Evolutionary conservation across 2,797 vertebrate genomes (phyloP).

Genomic region (Cuculus canorus): DNA sequence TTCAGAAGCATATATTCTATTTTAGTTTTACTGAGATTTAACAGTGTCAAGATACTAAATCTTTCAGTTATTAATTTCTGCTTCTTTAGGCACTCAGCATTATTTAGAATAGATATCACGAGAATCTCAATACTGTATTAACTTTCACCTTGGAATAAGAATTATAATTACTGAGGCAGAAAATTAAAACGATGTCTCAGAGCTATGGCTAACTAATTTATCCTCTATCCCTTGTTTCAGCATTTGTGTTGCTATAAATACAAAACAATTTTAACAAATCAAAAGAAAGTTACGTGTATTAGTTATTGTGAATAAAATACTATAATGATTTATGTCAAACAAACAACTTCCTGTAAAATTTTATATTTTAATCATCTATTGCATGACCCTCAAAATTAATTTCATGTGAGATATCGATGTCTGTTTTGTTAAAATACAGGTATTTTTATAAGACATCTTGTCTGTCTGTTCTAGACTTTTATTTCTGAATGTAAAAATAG

Average conservation of each 20-base stretch:
- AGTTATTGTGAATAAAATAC: not conserved
- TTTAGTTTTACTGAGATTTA: not conserved
- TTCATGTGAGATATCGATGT: not conserved
- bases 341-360: not conserved
- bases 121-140: not conserved
- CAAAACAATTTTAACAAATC: not conserved
- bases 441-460: not conserved
- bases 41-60: not conserved
- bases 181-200: not conserved
- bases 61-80: not conserved
- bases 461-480: not conserved
- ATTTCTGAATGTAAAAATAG: not conserved
- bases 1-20: not conserved
- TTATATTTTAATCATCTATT: not conserved
- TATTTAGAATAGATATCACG: not conserved
- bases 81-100: not conserved
- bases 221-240: not conserved
- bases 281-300: not conserved
- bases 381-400: not conserved
- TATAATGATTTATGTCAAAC: not conserved
- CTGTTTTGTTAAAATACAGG: not conserved
- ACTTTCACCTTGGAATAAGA: not conserved
- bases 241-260: not conserved
- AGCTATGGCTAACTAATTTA: not conserved
- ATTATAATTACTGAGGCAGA: not conserved